Evolutionary conservation across 2,888 invertebrate genomes (phyloP), one percentile per base, ranked within the genome.

Genomic region (Ctena decussata): DNA sequence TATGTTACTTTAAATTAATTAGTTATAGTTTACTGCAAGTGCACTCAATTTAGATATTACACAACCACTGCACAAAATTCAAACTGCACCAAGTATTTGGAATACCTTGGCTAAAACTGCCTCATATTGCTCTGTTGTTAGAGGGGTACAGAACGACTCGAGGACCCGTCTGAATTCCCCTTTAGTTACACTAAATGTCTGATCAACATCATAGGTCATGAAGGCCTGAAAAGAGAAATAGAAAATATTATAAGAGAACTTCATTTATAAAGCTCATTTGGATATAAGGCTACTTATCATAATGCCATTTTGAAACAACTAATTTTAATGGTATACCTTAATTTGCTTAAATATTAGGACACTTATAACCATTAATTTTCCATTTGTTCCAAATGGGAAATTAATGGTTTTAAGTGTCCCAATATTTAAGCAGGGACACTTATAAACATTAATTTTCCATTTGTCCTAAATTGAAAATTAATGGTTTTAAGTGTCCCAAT

Each of bases 151-250:
- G 88, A 92, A 94, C 0, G 92, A 88, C 80, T 95, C 94, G 76
- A 95, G 87, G 32, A 95, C 95, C 39, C 95, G 90, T 21, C 95
- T 89, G 82, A 95, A 95, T 86, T 95, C 95, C 60, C 94, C 95
- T 78, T 93, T 94, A 39, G 95, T 94, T 32, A 95, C 92, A 72
- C 93, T 93, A 60, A 89, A 86, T 77, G 90, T 92, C 83, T 92
- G 91, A 75, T 93, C 92, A 60, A 92, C 90, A 89, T 95, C 95
- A 89, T 94, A 94, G 46, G 91, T 93, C 86, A 92, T 89, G 80
- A 94, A 94, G 15, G 94, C 95, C 95, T 95, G 92, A 71, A 91
- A 90, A 32, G 65, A 49, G 74, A 77, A 84, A 82, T 41, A 57
- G 11, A 57, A 57, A 2, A 57, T 24, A 57, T 21, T n/a, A n/a